Evolutionary conservation across 2,797 vertebrate species (phyloP), one percentile per base, ranked within the genome.

Genomic region (Todus mexicanus): DNA sequence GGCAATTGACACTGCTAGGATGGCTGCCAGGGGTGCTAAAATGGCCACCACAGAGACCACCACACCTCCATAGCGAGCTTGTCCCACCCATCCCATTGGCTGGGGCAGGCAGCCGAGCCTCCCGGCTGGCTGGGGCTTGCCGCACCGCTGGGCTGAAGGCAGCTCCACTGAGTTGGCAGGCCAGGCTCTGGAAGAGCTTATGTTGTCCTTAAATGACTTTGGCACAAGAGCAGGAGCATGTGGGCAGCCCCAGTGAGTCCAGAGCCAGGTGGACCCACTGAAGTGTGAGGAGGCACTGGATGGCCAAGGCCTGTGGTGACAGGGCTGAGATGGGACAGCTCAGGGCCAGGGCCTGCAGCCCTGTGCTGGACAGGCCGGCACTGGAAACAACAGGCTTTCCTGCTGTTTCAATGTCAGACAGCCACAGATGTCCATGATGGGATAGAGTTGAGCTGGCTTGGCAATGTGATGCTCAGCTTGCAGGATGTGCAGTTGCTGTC

Each of bases 31-130:
- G 21, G 27, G 15, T 20, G 21, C 12, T 31, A 73, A 91, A 59
- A 89, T 45, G 72, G 51, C 76, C 1, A 0, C 56, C 48, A 3
- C 59, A 7, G 31, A 11, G n/a, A 15, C 17, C 42, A 1, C 19
- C 16, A 0, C 45, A 9, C 72, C 65, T 22, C 57, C 12, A 63
- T 35, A n/a, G 22, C 0, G 1, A n/a, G 40, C 7, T 17, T 2
- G 1, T 38, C 14, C 75, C 66, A 37, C 64, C 47, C 47, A 10
- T 23, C 14, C 19, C 11, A 45, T 56, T 87, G 82, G 66, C 56
- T 48, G 56, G 21, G 35, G 13, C 23, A 8, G 48, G 48, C 12
- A 27, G 26, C 19, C 11, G n/a, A n/a, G n/a, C n/a, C n/a, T n/a
- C n/a, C n/a, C n/a, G n/a, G n/a, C n/a, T n/a, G n/a, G n/a, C n/a